A percentile compares a stretch with the other conserved stretches of the same genome.
phyloP scores from a whole-genome alignment of 2,888 invertebrate genomes.

The Chrysomela aeneicollis region DNA sequence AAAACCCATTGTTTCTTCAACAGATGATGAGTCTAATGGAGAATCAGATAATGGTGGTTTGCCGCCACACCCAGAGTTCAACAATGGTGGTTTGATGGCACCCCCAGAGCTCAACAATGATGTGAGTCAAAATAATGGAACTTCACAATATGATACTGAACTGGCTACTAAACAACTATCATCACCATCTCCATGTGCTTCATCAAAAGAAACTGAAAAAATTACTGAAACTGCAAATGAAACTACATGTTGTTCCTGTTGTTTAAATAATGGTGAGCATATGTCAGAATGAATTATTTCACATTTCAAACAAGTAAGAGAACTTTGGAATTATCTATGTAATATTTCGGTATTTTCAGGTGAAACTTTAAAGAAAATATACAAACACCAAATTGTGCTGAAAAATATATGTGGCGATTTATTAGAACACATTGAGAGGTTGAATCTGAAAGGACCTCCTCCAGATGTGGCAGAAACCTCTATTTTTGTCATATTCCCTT shows the following conservation, averaged over 20 bases:
- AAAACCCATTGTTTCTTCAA: background rate
- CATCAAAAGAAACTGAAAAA: background rate
- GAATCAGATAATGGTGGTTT: background rate
- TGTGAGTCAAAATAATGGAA: background rate
- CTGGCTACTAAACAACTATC: background rate
- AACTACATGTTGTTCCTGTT: too few relatives aligned
- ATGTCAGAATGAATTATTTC: too few relatives aligned
- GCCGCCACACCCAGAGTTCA: background rate
- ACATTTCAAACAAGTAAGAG: too few relatives aligned
- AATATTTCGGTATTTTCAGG: background rate
- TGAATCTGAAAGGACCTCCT: background rate
- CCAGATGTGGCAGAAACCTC: background rate
- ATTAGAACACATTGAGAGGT: background rate
- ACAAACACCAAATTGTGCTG: background rate
- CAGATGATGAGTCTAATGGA: background rate
- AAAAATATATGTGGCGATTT: conserved; percentile 13
- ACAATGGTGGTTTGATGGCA: too few relatives aligned
- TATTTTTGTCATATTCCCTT: background rate
- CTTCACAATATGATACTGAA: too few relatives aligned
- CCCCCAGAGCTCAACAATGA: too few relatives aligned
- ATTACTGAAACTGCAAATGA: too few relatives aligned
- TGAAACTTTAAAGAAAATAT: conserved; percentile 9
- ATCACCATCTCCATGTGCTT: background rate
- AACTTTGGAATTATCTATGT: too few relatives aligned
- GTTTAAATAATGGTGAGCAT: too few relatives aligned